Percentiles rank a stretch among this genome's conserved stretches.
Evolutionary conservation across 2,113 vertebrate genomes (phyloP).

Genomic region (Dicaeum eximium): DNA sequence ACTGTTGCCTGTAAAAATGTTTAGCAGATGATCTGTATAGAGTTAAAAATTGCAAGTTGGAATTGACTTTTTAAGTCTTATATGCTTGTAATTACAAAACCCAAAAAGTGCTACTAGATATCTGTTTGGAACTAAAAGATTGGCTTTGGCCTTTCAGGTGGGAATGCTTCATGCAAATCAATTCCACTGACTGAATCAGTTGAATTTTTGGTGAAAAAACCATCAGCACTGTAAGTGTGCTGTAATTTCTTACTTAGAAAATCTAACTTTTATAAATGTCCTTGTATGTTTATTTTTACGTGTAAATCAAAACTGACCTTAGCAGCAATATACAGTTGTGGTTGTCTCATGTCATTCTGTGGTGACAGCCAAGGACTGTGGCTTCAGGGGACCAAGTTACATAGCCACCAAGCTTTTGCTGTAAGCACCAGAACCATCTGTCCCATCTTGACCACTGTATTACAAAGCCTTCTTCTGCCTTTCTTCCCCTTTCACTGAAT

Average conservation of each 20-base stretch:
- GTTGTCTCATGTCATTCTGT: neutral
- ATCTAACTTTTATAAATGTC: neutral
- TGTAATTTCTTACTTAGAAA: neutral
- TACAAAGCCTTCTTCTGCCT: neutral
- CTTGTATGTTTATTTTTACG: neutral
- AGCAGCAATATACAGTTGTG: rapidly evolving
- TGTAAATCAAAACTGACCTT: neutral
- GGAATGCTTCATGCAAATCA: neutral
- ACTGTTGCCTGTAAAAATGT: neutral
- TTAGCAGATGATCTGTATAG: neutral
- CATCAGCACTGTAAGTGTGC: neutral
- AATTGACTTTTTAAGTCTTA: neutral
- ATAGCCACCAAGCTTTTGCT: neutral
- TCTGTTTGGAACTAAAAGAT: neutral
- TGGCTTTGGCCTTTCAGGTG: neutral
- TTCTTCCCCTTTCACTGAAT: neutral
- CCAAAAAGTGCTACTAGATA: neutral
- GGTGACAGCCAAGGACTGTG: neutral
- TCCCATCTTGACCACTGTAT: neutral
- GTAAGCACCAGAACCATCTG: neutral
- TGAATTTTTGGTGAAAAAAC: neutral
- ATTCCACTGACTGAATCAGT: neutral
- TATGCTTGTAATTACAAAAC: neutral
- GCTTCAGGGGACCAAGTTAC: neutral
- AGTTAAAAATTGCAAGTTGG: neutral